phyloP scores from a whole-genome alignment of 2,888 invertebrate species.

The Crocallis elinguaria region DNA sequence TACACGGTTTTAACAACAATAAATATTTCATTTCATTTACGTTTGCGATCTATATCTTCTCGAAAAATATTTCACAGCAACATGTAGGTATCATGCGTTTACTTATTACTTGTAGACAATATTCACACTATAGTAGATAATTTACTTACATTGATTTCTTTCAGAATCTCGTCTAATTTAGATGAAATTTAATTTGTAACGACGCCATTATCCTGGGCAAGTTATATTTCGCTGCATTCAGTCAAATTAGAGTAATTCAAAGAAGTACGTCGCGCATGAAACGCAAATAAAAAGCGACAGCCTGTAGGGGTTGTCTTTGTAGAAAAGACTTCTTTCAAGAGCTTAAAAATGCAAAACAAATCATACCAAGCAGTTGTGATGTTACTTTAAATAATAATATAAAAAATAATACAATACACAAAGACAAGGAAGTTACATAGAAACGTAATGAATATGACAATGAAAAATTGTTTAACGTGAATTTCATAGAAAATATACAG shows the following conservation, averaged over 20 bases:
- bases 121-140: too few relatives aligned
- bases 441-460: background rate
- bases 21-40: too few relatives aligned
- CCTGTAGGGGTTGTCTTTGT: conserved; percentile 20
- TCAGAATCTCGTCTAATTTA: background rate
- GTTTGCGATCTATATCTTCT: too few relatives aligned
- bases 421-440: conserved; percentile 1
- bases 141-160: conserved; percentile 1
- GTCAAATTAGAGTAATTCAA: conserved; percentile 19
- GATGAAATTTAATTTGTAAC: conserved; percentile 3
- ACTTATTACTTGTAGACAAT: too few relatives aligned
- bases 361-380: background rate
- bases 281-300: conserved; percentile 23
- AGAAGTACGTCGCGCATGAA: conserved; percentile 15
- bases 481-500: too few relatives aligned
- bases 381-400: conserved; percentile 4
- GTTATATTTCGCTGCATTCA: conserved; percentile 10
- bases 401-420: background rate
- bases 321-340: conserved; percentile 13
- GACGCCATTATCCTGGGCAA: background rate
- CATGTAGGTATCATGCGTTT: background rate
- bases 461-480: background rate
- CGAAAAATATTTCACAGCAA: background rate
- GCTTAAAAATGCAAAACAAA: conserved; percentile 18
- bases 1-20: too few relatives aligned